phyloP scores from a whole-genome alignment of 1,140 invertebrate genomes.

The Pogonus chalceus region DNA sequence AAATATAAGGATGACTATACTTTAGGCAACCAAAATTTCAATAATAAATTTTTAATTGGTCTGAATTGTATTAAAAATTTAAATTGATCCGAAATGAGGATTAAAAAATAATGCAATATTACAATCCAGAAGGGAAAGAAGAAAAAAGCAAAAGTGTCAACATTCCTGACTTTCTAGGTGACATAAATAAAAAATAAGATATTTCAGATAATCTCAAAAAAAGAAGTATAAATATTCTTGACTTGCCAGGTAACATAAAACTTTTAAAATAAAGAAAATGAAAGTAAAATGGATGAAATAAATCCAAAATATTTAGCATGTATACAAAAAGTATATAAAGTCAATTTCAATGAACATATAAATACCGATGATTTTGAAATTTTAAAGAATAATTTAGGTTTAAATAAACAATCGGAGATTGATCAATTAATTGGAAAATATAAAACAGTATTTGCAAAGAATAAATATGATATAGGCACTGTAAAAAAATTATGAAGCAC shows the following conservation, averaged over 20 bases:
- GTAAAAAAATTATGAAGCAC: constrained; percentile 13
- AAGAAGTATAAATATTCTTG: too few species aligned
- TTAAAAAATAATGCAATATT: not conserved
- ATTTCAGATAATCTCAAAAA: too few species aligned
- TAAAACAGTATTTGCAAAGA: constrained; percentile 26
- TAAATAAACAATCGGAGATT: constrained; percentile 9
- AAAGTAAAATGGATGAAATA: not conserved
- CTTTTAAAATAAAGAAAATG: too few species aligned
- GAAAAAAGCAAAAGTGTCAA: too few species aligned
- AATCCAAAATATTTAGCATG: not conserved
- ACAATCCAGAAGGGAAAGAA: not conserved
- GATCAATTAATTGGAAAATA: constrained; percentile 17
- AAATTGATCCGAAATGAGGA: constrained; percentile 7
- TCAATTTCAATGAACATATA: too few species aligned
- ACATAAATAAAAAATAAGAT: too few species aligned
- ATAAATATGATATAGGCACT: constrained; percentile 26
- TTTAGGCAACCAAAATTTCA: not conserved
- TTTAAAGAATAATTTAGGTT: too few species aligned
- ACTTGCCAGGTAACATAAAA: too few species aligned
- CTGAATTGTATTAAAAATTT: constrained; percentile 3
- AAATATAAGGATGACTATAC: constrained; percentile 1
- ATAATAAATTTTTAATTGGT: constrained; percentile 5
- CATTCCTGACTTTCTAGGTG: too few species aligned
- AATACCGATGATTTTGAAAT: too few species aligned
- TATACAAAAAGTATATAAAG: not conserved